Evolutionary conservation across 1,140 invertebrate genomes (phyloP), one percentile per base, ranked within the genome.

Genomic region (Parasteatoda tepidariorum): DNA sequence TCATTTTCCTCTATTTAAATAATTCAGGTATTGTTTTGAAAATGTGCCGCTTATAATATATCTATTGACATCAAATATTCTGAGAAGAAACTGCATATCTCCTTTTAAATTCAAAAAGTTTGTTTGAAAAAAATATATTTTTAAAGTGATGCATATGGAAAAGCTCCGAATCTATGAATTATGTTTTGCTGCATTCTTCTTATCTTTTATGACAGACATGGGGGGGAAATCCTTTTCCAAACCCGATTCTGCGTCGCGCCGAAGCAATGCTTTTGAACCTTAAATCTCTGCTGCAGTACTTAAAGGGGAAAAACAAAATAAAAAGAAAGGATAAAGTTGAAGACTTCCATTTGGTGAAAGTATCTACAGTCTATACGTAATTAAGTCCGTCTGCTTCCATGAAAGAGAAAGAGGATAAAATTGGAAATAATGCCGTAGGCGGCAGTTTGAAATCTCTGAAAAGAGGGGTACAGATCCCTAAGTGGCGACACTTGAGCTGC

Each of bases 401-500:
- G 54, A 76, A 34, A 59, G 64, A 24, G 66, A 81, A 81, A 68
- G 76, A 33, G 66, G 30, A 67, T 55, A 61, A 31, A 33, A 61
- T 33, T 55, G 34, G 57, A 68, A n/a, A 54, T 61, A 76, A 76
- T 76, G 74, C 59, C 74, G 61, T 61, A 70, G 48, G 54, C 33
- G 73, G 66, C 64, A 68, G 62, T 48, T 48, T 24, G 31, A 67
- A 67, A 75, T 62, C 73, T 78, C 38, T 38, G 61, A n/a, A 41
- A n/a, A 66, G 74, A 31, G 33, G 34, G 64, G n/a, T 34, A 22
- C 59, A 62, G n/a, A 68, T 31, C 48, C 66, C 76, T 81, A 81
- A 81, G 76, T 68, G 76, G 62, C 64, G 76, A 78, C 74, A 78
- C 74, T 78, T 78, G 76, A 81, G 76, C 64, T 55, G 76, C 48